These are phyloP conservation scores for Platalea minor DNA, from an alignment of 2,797 vertebrate genomes.

Conservation along the genomic window DNA sequence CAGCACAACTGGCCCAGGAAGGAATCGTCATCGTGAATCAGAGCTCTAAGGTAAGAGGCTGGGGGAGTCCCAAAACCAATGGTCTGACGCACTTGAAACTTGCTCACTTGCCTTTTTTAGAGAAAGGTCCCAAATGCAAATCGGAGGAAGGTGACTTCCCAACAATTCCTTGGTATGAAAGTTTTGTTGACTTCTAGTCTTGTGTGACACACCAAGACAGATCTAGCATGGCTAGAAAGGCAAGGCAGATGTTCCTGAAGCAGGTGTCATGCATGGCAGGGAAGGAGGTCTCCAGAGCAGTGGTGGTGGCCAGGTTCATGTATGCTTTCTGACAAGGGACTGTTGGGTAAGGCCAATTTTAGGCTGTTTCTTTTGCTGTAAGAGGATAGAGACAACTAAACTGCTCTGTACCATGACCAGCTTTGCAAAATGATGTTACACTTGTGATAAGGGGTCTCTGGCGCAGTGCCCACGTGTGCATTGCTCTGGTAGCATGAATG, in stretches of 20 bases:
- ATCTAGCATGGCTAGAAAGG: neutral
- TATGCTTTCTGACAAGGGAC: accelerated
- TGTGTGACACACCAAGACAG: neutral
- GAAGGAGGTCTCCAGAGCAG: neutral
- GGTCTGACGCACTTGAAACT: accelerated
- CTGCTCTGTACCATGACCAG: neutral
- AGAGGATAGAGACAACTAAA: neutral
- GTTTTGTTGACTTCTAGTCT: neutral
- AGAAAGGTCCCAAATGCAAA: neutral
- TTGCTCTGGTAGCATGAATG: accelerated
- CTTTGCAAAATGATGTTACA: neutral
- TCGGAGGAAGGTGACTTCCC: neutral
- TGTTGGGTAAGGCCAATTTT: neutral
- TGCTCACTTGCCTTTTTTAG: neutral
- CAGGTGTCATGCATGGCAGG: accelerated
- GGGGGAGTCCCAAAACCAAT: neutral
- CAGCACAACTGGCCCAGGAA: neutral
- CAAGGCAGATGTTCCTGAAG: neutral
- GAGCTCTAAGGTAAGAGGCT: neutral
- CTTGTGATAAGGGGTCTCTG: neutral
- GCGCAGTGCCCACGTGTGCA: accelerated
- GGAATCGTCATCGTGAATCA: neutral
- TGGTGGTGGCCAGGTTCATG: neutral
- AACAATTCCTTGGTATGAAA: neutral
- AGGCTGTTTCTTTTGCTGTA: neutral